These are phyloP conservation scores for Diarsia rubi DNA, from an alignment of 2,888 invertebrate genomes.

Conservation along the genomic window DNA sequence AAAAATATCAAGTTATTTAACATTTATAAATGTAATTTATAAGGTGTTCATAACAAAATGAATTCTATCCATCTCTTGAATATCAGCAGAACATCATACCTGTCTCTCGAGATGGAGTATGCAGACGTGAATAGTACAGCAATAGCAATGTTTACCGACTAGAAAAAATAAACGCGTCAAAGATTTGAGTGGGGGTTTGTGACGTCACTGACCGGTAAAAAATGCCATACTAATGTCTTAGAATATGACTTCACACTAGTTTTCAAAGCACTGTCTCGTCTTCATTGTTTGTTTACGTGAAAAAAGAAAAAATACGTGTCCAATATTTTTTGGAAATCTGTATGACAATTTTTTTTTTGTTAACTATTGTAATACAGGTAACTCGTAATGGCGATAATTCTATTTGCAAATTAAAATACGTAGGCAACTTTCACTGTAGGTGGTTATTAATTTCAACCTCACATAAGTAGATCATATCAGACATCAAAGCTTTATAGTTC, in stretches of 20 bases:
- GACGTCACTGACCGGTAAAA: too few relatives aligned
- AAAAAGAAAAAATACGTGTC: too few relatives aligned
- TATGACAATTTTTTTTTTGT: too few relatives aligned
- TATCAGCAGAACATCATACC: not conserved
- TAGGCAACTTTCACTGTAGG: not conserved
- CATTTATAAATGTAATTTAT: not conserved
- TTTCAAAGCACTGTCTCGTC: too few relatives aligned
- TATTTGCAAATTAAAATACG: not conserved
- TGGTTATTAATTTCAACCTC: not conserved
- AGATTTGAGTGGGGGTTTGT: too few relatives aligned
- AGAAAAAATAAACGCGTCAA: too few relatives aligned
- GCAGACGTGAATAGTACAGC: not conserved
- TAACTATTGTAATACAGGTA: too few relatives aligned
- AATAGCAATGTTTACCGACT: too few relatives aligned
- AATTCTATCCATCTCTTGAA: not conserved
- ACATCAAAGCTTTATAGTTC: slow-evolving; percentile 28
- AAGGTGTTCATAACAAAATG: not conserved
- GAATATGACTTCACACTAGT: too few relatives aligned
- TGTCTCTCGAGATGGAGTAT: not conserved
- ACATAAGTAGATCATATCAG: not conserved
- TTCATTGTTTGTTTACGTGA: too few relatives aligned
- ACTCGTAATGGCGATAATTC: not conserved
- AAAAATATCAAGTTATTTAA: not conserved
- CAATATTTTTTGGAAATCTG: too few relatives aligned
- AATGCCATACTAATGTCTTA: too few relatives aligned